A percentile compares a stretch with the other conserved stretches of the same genome.
Conservation (phyloP, 2,888 invertebrate species). For the Pachymerium ferrugineum region DNA sequence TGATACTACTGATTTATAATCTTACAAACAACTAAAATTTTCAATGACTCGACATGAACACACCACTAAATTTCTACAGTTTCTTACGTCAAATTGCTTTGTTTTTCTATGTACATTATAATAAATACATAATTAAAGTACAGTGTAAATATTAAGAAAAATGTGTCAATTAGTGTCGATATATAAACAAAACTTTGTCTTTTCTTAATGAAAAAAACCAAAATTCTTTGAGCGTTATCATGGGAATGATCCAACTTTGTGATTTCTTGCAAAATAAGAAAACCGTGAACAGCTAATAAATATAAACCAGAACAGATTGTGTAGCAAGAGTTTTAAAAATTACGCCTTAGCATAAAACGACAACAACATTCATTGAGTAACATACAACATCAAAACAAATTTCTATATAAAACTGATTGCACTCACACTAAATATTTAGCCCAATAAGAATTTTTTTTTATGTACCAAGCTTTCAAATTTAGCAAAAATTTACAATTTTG, state of each 20-base stretch:
- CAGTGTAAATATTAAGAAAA: too few relatives aligned
- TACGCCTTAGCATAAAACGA: not conserved
- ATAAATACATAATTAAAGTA: not conserved
- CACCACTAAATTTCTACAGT: not conserved
- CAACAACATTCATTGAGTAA: not conserved
- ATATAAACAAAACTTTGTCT: not conserved
- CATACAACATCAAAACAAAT: not conserved
- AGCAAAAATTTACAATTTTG: not conserved
- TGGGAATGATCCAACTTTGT: too few relatives aligned
- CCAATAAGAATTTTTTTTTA: too few relatives aligned
- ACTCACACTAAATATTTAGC: not conserved
- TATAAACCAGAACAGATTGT: not conserved
- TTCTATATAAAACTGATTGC: not conserved
- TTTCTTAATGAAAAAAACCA: too few relatives aligned
- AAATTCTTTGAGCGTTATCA: too few relatives aligned
- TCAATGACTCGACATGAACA: not conserved
- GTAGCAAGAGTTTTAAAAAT: not conserved
- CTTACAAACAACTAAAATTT: not conserved
- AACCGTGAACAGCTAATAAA: not conserved
- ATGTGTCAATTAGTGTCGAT: too few relatives aligned
- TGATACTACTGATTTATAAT: not conserved
- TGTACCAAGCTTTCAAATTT: not conserved
- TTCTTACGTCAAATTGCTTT: not conserved
- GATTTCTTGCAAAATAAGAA: too few relatives aligned
- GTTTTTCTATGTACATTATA: not conserved